A percentile compares a stretch with the other conserved stretches of the same genome.
Conservation (phyloP, 2,113 vertebrate species). For the Cyanoderma ruficeps region DNA sequence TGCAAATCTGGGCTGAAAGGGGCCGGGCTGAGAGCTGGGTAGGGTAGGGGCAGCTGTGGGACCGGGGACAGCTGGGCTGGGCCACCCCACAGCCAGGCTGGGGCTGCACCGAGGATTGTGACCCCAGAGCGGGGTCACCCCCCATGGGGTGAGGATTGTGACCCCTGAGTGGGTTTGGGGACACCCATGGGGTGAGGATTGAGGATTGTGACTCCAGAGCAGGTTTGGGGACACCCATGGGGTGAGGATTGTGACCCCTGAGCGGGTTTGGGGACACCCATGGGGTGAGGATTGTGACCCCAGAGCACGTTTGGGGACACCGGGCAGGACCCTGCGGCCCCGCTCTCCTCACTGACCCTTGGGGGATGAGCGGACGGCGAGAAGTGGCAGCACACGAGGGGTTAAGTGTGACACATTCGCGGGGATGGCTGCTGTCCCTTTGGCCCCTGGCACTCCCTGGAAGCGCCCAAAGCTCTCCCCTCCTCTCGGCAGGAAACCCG, state of each 20-base stretch:
- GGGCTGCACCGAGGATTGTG: rapidly evolving
- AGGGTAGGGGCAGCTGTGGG: not conserved
- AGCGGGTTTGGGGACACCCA: not conserved
- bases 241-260: not conserved
- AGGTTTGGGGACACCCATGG: not conserved
- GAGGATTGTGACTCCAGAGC: not conserved
- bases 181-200: not conserved
- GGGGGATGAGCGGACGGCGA: rapidly evolving
- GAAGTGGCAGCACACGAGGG: not conserved
- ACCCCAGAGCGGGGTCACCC: not conserved
- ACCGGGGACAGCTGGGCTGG: rapidly evolving
- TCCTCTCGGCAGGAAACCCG: not conserved
- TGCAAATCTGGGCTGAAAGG: not conserved
- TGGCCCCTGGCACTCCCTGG: not conserved
- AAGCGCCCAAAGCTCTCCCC: not conserved
- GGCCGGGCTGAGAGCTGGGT: rapidly evolving
- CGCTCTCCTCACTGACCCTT: rapidly evolving
- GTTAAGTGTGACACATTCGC: not conserved
- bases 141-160: not conserved
- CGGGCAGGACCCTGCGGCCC: rapidly evolving
- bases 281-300: not conserved
- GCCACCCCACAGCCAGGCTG: rapidly evolving
- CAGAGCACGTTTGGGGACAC: not conserved
- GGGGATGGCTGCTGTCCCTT: not conserved
- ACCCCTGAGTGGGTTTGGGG: rapidly evolving